phyloP scores from a whole-genome alignment of 2,888 invertebrate genomes.

The Andricus quercusramuli region DNA sequence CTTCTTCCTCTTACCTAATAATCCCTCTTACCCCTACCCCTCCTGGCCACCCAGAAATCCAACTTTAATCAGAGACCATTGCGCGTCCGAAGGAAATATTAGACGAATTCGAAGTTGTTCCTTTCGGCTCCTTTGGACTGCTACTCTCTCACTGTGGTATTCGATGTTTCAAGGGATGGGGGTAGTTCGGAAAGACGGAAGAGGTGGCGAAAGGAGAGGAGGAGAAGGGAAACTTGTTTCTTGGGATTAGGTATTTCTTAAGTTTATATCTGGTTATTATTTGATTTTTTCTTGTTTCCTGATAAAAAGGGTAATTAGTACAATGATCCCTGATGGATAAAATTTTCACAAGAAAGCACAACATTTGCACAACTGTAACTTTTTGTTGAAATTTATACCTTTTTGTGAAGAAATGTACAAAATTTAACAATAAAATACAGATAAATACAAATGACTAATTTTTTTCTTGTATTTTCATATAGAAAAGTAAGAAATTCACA shows the following conservation, averaged over 20 bases:
- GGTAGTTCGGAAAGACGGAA: conserved; percentile 34
- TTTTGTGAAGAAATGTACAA: too few relatives aligned
- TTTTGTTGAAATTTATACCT: too few relatives aligned
- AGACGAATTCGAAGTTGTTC: conserved; percentile 69
- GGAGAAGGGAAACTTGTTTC: not conserved
- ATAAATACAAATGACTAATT: too few relatives aligned
- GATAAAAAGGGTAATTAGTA: too few relatives aligned
- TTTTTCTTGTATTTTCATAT: too few relatives aligned
- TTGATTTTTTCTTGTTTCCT: too few relatives aligned
- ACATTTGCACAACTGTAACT: too few relatives aligned
- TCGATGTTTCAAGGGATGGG: not conserved
- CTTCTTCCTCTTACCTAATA: conserved; percentile 48
- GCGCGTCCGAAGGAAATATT: conserved; percentile 70
- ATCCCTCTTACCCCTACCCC: conserved; percentile 48
- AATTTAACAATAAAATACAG: too few relatives aligned
- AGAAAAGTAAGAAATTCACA: too few relatives aligned
- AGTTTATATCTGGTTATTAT: not conserved
- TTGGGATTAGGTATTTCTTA: not conserved
- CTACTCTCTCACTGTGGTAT: conserved; percentile 45
- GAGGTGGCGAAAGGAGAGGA: conserved; percentile 26
- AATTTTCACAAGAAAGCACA: too few relatives aligned
- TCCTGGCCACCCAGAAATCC: conserved; percentile 51
- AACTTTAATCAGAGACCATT: conserved; percentile 76
- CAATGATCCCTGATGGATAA: too few relatives aligned
- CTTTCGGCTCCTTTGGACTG: conserved; percentile 56